A percentile compares a stretch with the other conserved stretches of the same genome.
These are phyloP conservation scores for Theocolax elegans DNA, from an alignment of 1,140 invertebrate genomes.

Conservation along the genomic window DNA sequence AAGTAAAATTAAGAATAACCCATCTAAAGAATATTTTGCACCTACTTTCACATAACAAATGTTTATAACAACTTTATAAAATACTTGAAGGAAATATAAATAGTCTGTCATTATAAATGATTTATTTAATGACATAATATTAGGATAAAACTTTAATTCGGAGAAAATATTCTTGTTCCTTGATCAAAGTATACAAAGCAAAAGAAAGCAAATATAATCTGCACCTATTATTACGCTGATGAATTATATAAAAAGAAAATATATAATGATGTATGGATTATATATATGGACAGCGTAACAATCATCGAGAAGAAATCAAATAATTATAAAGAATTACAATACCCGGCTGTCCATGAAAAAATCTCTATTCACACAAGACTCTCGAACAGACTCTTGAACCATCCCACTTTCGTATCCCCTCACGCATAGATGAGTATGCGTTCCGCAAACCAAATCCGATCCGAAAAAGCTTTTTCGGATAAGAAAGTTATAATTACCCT, in stretches of 20 bases:
- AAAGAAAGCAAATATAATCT: too few species aligned
- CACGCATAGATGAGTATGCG: not conserved
- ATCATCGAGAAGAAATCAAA: conserved; percentile 15
- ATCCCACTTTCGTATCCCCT: not conserved
- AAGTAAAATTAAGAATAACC: too few species aligned
- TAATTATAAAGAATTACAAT: conserved; percentile 6
- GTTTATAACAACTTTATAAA: too few species aligned
- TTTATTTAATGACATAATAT: too few species aligned
- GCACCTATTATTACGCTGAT: not conserved
- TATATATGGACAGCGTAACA: not conserved
- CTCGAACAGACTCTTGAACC: not conserved
- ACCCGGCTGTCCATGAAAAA: not conserved
- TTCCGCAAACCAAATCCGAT: not conserved
- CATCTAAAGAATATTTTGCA: too few species aligned
- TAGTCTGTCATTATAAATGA: too few species aligned
- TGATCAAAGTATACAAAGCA: too few species aligned
- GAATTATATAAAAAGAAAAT: not conserved
- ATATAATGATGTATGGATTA: too few species aligned
- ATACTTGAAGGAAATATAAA: too few species aligned
- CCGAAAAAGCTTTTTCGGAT: not conserved
- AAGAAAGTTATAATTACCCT: conserved; percentile 20
- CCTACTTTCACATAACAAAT: too few species aligned
- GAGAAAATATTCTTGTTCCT: too few species aligned
- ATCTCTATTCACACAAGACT: not conserved
- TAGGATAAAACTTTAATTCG: too few species aligned